These are phyloP conservation scores for Phortica variegata DNA, from an alignment of 1,140 invertebrate species.

Conservation along the genomic window DNA sequence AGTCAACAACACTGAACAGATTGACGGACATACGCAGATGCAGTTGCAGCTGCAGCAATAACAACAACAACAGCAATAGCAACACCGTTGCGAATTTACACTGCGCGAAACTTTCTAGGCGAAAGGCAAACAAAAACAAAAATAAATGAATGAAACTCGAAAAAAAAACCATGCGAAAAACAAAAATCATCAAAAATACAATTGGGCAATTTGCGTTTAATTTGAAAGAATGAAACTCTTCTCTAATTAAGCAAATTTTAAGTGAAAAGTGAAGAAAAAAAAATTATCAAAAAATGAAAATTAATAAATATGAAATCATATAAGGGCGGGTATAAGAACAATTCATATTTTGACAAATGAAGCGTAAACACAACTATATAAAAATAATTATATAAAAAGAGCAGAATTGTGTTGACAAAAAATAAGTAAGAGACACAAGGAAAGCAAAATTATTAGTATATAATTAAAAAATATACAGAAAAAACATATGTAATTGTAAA, in stretches of 20 bases:
- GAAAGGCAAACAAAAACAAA: constrained; percentile 13
- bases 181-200: constrained; percentile 10
- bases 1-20: constrained; percentile 14
- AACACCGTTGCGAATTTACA: constrained; percentile 20
- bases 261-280: constrained; percentile 24
- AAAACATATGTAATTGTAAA: constrained; percentile 48
- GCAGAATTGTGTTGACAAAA: neutral
- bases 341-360: constrained; percentile 27
- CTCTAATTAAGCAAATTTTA: constrained; percentile 53
- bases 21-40: neutral
- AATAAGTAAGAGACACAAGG: constrained; percentile 4
- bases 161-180: constrained; percentile 19
- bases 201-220: constrained; percentile 19
- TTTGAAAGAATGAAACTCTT: constrained; percentile 9
- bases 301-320: constrained; percentile 47
- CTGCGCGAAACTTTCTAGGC: constrained; percentile 29
- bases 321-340: constrained; percentile 35
- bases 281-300: constrained; percentile 14
- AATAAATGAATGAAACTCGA: constrained; percentile 18
- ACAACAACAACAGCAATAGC: constrained; percentile 5
- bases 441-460: constrained; percentile 34
- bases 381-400: too few relatives aligned
- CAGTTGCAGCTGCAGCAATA: neutral
- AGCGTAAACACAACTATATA: constrained; percentile 24
- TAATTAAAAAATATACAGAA: constrained; percentile 40